phyloP scores from a whole-genome alignment of 92 coral and sea anemone species.

The Phenganax stokvisi region DNA sequence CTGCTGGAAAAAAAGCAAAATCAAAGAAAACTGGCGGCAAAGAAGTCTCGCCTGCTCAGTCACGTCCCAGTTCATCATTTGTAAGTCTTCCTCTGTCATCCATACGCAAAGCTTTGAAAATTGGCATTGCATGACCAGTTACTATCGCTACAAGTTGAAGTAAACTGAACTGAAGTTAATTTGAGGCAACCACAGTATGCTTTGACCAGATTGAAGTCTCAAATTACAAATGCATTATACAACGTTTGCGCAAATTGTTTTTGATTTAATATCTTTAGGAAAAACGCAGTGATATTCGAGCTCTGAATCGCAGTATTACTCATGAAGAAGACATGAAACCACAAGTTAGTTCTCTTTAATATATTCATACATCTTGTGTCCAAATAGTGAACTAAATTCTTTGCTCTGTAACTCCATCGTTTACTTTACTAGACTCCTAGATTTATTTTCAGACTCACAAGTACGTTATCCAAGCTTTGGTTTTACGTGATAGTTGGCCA shows the following conservation, averaged over 20 bases:
- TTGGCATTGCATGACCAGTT: too few species aligned
- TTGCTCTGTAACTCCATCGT: not conserved
- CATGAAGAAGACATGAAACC: conserved; percentile 39
- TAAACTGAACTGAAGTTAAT: too few species aligned
- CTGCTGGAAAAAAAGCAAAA: conserved; percentile 32
- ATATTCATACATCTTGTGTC: not conserved
- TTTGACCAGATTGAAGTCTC: too few species aligned
- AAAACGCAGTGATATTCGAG: not conserved
- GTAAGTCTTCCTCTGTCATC: not conserved
- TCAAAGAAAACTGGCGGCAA: conserved; percentile 27
- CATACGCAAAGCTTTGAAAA: too few species aligned
- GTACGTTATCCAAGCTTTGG: conserved; percentile 93
- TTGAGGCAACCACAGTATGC: too few species aligned
- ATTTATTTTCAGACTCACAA: conserved; percentile 58
- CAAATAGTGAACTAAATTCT: not conserved
- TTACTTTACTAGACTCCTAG: not conserved
- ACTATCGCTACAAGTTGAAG: too few species aligned
- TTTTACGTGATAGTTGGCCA: conserved; percentile 95
- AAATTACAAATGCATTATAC: too few species aligned
- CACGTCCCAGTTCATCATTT: conserved; percentile 22
- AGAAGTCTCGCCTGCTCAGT: conserved; percentile 25
- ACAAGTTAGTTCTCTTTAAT: not conserved
- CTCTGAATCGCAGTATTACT: conserved; percentile 16
- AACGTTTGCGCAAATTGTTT: not conserved
- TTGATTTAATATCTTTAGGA: conserved; percentile 12